Evolutionary conservation across 2,113 vertebrate species (phyloP), one percentile per base, ranked within the genome.

Genomic region (Macheiramphus alcinus): DNA sequence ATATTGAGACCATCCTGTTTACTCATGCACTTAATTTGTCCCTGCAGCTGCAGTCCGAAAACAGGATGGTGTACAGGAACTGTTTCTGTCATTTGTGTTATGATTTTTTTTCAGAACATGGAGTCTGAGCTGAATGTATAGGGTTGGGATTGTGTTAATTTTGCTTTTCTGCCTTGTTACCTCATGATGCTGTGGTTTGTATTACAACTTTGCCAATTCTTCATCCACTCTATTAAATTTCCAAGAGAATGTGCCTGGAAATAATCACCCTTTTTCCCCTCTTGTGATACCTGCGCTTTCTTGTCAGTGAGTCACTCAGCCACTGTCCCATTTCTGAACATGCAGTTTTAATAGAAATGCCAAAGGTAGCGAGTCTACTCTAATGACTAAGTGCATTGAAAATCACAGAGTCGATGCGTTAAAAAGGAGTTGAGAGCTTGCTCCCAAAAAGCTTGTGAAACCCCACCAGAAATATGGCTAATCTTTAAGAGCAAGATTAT

Each of bases 331-430:
- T 73, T 68, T 63, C 67, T 71, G 66, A 95, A 91, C 71, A 68
- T n/a, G 80, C 25, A 63, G 34, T 90, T 95, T 96, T 93, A 94
- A 88, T 78, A 93, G 94, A 91, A 93, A 93, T 79, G 92, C 75
- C 65, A 92, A 92, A 66, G n/a, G 68, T 74, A 86, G 65, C 27
- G 38, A 79, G 56, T 53, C 26, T 71, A 1, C 55, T 92, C 80
- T 84, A 96, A 91, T 45, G 63, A 90, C 67, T 83, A 71, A 90
- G 43, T 63, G 27, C 59, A 71, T 32, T 55, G 68, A 84, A 86
- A 96, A 91, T 71, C 72, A 68, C 3, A 2, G 76, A 81, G 14
- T 52, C 48, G 76, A 74, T 72, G 27, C 36, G 29, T 42, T 91
- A 81, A 67, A 59, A 82, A 71, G 15, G 29, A 93, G 16, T 48